Percentiles rank a stretch among this genome's conserved stretches.
Evolutionary conservation across 2,888 invertebrate species (phyloP).

Genomic region (Platycnemis pennipes): DNA sequence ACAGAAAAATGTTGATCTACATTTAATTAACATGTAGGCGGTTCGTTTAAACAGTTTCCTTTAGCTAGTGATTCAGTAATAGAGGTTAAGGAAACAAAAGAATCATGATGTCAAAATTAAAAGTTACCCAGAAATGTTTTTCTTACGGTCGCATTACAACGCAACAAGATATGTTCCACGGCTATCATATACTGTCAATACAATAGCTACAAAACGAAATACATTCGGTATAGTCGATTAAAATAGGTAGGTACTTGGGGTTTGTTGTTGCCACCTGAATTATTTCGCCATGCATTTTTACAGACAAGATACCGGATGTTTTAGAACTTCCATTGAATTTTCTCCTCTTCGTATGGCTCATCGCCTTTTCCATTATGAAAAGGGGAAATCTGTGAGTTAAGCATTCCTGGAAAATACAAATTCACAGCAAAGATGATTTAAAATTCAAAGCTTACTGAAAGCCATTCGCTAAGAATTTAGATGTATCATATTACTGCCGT

Average conservation of each 20-base stretch:
- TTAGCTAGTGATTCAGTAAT: too few relatives aligned
- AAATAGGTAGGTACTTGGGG: neutral
- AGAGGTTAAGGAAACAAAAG: too few relatives aligned
- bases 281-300: conserved; percentile 11
- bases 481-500: neutral
- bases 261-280: neutral
- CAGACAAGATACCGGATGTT: neutral
- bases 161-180: too few relatives aligned
- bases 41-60: too few relatives aligned
- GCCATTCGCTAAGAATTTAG: conserved; percentile 53
- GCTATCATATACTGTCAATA: too few relatives aligned
- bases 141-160: too few relatives aligned
- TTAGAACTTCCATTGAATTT: conserved; percentile 15
- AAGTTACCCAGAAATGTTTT: too few relatives aligned
- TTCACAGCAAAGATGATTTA: conserved; percentile 24
- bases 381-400: conserved; percentile 54
- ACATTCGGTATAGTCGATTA: neutral
- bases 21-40: too few relatives aligned
- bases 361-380: conserved; percentile 35
- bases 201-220: neutral
- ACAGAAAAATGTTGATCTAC: too few relatives aligned
- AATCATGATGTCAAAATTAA: too few relatives aligned
- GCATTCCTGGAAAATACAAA: conserved; percentile 53
- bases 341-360: conserved; percentile 36
- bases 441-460: conserved; percentile 42